Conservation (phyloP, 2,113 vertebrate genomes). For the Felis chaus region DNA sequence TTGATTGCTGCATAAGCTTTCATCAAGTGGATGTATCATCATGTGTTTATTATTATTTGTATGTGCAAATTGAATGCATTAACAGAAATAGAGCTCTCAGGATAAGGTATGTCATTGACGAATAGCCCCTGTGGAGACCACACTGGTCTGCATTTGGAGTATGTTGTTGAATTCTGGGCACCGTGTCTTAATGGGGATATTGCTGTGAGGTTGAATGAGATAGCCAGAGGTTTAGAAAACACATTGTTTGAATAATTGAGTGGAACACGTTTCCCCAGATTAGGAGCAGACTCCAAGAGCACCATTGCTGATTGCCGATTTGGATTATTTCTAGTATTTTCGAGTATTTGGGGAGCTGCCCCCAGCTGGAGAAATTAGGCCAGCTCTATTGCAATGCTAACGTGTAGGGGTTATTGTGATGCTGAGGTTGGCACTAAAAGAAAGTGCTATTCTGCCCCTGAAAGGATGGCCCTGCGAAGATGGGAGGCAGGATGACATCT, state of each 20-base stretch:
- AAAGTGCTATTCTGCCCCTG: background rate
- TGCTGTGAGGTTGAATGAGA: background rate
- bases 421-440: rapidly evolving
- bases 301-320: rapidly evolving
- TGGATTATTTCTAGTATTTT: no score
- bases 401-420: background rate
- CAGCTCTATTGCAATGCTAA: background rate
- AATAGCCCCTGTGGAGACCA: rapidly evolving
- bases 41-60: background rate
- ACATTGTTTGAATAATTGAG: background rate
- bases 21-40: background rate
- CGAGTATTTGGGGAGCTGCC: background rate
- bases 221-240: background rate
- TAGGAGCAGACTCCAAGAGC: background rate
- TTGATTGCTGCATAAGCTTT: background rate
- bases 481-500: background rate
- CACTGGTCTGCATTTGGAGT: background rate
- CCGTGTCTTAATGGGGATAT: background rate
- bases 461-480: background rate
- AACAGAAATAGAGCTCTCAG: background rate
- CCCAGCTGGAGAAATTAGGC: background rate
- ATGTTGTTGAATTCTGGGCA: background rate
- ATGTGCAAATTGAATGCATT: background rate
- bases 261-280: background rate
- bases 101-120: background rate